A percentile compares a stretch with the other conserved stretches of the same genome.
phyloP scores from a whole-genome alignment of 2,888 invertebrate genomes.

The Apamea epomidion region DNA sequence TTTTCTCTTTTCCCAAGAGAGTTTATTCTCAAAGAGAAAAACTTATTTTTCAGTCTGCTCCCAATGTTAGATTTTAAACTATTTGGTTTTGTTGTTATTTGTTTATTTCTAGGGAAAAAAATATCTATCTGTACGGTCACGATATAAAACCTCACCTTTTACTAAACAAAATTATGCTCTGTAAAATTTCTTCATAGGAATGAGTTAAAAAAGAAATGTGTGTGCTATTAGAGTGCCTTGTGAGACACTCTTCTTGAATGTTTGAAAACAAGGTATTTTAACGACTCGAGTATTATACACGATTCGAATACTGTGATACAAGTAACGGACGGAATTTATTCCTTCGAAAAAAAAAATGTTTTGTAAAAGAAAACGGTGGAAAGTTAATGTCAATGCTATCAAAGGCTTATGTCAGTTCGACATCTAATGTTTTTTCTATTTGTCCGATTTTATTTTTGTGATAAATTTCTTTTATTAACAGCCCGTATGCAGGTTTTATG shows the following conservation, averaged over 20 bases:
- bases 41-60: not conserved
- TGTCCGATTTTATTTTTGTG: slow-evolving; percentile 79
- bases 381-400: slow-evolving; percentile 72
- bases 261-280: slow-evolving; percentile 70
- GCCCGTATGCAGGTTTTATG: slow-evolving; percentile 58
- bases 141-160: slow-evolving; percentile 48
- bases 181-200: slow-evolving; percentile 58
- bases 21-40: slow-evolving; percentile 4
- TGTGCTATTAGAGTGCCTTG: slow-evolving; percentile 85
- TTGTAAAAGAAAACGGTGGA: slow-evolving; percentile 69
- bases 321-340: slow-evolving; percentile 73
- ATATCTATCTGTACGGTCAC: slow-evolving; percentile 21
- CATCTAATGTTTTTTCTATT: slow-evolving; percentile 68
- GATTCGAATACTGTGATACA: slow-evolving; percentile 85
- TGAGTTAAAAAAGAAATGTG: slow-evolving; percentile 67
- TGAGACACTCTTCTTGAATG: slow-evolving; percentile 74
- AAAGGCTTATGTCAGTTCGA: slow-evolving; percentile 78
- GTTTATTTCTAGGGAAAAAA: not conserved
- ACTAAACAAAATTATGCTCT: slow-evolving; percentile 51
- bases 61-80: not conserved
- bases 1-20: not conserved
- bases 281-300: slow-evolving; percentile 61
- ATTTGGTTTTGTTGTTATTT: not conserved
- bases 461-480: slow-evolving; percentile 79
- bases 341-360: slow-evolving; percentile 64